A percentile compares a stretch with the other conserved stretches of the same genome.
phyloP scores from a whole-genome alignment of 1,140 invertebrate genomes.

The Laupala kohalensis region DNA sequence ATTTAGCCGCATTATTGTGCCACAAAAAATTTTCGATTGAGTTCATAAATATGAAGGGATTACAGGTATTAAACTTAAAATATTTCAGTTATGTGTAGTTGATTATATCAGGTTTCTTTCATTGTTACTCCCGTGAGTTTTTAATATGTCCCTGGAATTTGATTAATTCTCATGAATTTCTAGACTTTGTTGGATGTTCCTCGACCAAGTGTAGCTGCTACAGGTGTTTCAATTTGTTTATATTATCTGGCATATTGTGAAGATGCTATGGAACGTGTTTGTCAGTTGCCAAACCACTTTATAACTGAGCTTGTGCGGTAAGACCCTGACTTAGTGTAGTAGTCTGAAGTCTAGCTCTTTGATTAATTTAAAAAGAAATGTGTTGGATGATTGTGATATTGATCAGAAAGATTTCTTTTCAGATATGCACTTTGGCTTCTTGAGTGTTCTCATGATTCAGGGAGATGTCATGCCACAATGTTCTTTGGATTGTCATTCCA shows the following conservation, averaged over 20 bases:
- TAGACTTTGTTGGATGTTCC: slow-evolving; percentile 64
- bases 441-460: slow-evolving; percentile 91
- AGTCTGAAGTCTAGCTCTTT: no score
- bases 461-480: slow-evolving; percentile 91
- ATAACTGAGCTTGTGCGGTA: slow-evolving; percentile 66
- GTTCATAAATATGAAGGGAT: slow-evolving; percentile 73
- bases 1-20: slow-evolving; percentile 81
- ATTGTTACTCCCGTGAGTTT: no score
- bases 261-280: slow-evolving; percentile 93
- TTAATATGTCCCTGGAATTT: no score
- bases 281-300: slow-evolving; percentile 62
- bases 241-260: slow-evolving; percentile 96
- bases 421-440: slow-evolving; percentile 85
- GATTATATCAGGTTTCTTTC: neutral
- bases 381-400: no score
- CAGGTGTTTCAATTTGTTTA: slow-evolving; percentile 88
- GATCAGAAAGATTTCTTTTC: slow-evolving; percentile 16
- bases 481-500: slow-evolving; percentile 90
- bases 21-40: slow-evolving; percentile 97
- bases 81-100: neutral
- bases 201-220: slow-evolving; percentile 83
- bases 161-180: neutral
- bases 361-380: no score
- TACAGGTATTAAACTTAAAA: slow-evolving; percentile 34
- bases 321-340: no score